Base-by-base conservation (phyloP, 1,140 invertebrate species). In the Eubasilissa regina region DNA sequence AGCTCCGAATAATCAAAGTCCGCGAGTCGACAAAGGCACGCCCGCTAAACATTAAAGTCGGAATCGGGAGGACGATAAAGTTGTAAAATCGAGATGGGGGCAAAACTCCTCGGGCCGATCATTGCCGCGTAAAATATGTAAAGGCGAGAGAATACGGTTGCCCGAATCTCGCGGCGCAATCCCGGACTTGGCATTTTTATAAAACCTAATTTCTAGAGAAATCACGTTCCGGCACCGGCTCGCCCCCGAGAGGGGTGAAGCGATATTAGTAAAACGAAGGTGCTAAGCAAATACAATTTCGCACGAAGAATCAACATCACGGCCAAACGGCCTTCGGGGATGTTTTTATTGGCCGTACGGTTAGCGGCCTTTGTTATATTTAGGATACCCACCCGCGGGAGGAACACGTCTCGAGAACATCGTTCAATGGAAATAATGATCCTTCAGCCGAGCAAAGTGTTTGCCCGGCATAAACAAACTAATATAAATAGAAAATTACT, bases 351-450 rank as follows among this genome's bases (percentile, higher is more conserved):
- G 44, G 44, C 44, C 0, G 64, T 10, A 68, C 8, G 64, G 64
- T 68, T 48, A 48, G 64, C 64, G 64, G 64, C n/a, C 44, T 68
- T 68, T 48, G 64, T 68, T 68, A 68, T 68, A 48, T 68, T 15
- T 68, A 19, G 64, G 64, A 68, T 68, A 9, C 11, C 45, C 44
- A 19, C n/a, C 8, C 8, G n/a, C n/a, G n/a, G 35, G 35, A 15
- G 44, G 43, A 48, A 48, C 15, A 48, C 64, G 64, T 45, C 64
- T 68, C 21, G 64, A 68, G 64, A 15, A 45, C 43, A 68, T 48
- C 64, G 44, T 68, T 68, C 64, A 35, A n/a, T 45, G 64, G 19
- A 68, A 68, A 68, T 68, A 68, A 68, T 68, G 64, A 68, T 47
- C 64, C 64, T n/a, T 47, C 13, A 35, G 64, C 19, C n/a, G 64